Base-by-base conservation (phyloP, 2,888 invertebrate species). In the Cecidostiba fungosa region DNA sequence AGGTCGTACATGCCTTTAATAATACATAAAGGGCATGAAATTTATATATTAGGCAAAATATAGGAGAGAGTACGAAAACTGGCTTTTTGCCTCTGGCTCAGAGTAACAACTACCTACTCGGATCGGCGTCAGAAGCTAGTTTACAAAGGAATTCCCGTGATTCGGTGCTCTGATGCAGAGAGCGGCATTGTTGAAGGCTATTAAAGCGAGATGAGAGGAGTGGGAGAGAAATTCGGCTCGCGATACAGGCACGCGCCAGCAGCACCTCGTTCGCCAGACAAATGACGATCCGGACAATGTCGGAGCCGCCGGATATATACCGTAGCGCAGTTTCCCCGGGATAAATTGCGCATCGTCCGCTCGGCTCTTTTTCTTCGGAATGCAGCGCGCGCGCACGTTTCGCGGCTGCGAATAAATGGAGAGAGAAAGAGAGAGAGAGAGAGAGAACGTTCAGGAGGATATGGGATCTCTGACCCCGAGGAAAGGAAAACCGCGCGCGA, bases 211-310 rank as follows among this genome's bases (percentile, higher is more conserved):
- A 19, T 3, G 54, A 29, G 16, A 2, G 12, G 19, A 26, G 10
- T 29, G 8, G 26, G 12, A 29, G 66, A 72, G 43, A 72, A 72
- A 72, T 72, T 72, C 43, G 72, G 72, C 14, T 6, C 72, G 72
- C 72, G 72, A 72, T 72, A 39, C 72, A 72, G n/a, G 16, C 39
- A 85, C 85, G 80, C 84, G 87, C 79, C 70, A 69, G 47, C 83
- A 84, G 76, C 32, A 82, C 77, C 87, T 88, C 85, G 85, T 87
- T 89, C 87, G 86, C 87, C 88, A 82, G 88, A 87, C 89, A 89
- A 89, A 90, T 89, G 90, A 90, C 88, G 88, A 86, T 85, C 86
- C 87, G 87, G 86, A 87, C 89, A 89, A 89, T 89, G 88, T 89
- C 88, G 85, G 77, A 29, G 72, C 87, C 84, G 79, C 83, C 86